These are phyloP conservation scores for Bufo gargarizans DNA, from an alignment of 2,113 vertebrate genomes.

Conservation along the genomic window DNA sequence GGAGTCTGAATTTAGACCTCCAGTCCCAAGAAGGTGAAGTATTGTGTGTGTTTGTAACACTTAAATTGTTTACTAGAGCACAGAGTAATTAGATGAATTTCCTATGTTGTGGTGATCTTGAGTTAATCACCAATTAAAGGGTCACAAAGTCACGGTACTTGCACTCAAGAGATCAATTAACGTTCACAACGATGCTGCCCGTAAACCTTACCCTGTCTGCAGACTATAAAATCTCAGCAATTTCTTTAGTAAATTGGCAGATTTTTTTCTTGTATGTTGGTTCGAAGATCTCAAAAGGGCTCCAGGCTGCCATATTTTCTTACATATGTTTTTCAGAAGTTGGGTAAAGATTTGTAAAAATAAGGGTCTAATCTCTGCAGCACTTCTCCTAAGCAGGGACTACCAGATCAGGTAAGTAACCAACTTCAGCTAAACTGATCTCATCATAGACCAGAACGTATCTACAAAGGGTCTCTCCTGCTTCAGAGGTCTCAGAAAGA, in stretches of 20 bases:
- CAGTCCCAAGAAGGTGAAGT: too few species aligned
- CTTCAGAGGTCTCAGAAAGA: not conserved
- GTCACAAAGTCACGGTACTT: not conserved
- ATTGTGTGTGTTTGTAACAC: too few species aligned
- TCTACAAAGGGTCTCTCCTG: not conserved
- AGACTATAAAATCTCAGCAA: not conserved
- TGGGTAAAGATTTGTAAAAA: not conserved
- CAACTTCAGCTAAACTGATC: not conserved
- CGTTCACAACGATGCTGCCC: not conserved
- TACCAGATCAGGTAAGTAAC: not conserved
- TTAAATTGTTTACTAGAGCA: too few species aligned
- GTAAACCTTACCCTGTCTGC: not conserved
- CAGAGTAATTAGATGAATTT: not conserved
- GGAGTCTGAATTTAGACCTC: too few species aligned
- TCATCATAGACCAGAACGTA: not conserved
- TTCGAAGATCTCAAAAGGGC: not conserved
- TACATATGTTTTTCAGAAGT: not conserved
- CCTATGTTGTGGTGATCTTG: not conserved
- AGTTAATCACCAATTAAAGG: not conserved
- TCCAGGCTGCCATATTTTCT: not conserved
- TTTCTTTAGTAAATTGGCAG: not conserved
- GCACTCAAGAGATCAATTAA: not conserved
- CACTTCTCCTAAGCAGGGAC: not conserved
- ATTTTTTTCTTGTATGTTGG: not conserved
- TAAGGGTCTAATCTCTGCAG: not conserved